Evolutionary conservation across 1,140 invertebrate genomes (phyloP).

Genomic region (Linepithema humile): DNA sequence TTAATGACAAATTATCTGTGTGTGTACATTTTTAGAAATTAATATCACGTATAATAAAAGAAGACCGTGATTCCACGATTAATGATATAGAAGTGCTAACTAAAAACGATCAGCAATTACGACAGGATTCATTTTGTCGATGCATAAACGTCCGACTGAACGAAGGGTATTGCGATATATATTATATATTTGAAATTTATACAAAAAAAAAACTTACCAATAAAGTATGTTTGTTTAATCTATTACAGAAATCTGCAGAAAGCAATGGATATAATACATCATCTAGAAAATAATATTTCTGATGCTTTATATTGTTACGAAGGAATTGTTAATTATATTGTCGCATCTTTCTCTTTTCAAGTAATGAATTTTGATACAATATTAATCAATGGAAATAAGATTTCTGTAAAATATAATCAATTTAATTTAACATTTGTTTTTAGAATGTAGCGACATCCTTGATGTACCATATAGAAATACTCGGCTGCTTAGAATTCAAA

Average conservation of each 20-base stretch:
- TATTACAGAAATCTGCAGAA: constrained; percentile 71
- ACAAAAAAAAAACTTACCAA: background rate
- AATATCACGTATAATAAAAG: constrained; percentile 75
- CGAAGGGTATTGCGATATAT: constrained; percentile 65
- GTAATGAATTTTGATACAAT: constrained; percentile 53
- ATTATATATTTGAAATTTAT: constrained; percentile 35
- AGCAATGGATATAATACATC: constrained; percentile 70
- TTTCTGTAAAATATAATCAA: constrained; percentile 11
- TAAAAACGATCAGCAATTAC: constrained; percentile 72
- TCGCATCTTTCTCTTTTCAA: constrained; percentile 59
- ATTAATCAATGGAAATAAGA: background rate
- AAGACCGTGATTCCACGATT: constrained; percentile 71
- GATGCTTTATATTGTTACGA: constrained; percentile 67
- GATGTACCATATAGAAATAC: constrained; percentile 61
- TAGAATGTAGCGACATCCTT: constrained; percentile 60
- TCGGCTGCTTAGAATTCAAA: constrained; percentile 67
- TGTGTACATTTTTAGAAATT: constrained; percentile 75
- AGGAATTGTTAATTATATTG: constrained; percentile 69
- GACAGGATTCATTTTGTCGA: constrained; percentile 64
- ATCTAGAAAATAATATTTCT: constrained; percentile 67
- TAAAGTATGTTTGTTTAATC: constrained; percentile 10
- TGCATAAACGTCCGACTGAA: constrained; percentile 72
- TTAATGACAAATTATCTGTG: constrained; percentile 18
- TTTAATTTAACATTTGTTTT: constrained; percentile 21
- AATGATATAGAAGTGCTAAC: constrained; percentile 76